Percentiles rank a stretch among this genome's conserved stretches.
phyloP scores from a whole-genome alignment of 2,888 invertebrate genomes.

The Thysanoteuthis rhombus region DNA sequence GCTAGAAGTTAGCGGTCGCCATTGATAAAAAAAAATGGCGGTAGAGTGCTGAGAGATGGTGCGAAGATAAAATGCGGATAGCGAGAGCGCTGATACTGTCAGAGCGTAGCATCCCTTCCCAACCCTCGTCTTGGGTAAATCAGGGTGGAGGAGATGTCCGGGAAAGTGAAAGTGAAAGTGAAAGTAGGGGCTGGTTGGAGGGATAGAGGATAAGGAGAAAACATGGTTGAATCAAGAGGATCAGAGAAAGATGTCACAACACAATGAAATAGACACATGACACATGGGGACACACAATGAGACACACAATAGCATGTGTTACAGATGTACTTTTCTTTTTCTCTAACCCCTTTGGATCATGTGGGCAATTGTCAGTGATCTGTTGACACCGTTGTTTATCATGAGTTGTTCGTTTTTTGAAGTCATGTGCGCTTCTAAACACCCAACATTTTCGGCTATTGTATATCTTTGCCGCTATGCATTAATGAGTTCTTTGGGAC shows the following conservation, averaged over 20 bases:
- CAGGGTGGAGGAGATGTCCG: background rate
- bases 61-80: background rate
- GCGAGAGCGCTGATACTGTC: background rate
- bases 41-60: background rate
- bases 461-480: too few relatives aligned
- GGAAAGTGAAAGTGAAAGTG: background rate
- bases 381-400: background rate
- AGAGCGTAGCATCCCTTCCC: background rate
- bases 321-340: background rate
- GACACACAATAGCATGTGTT: background rate
- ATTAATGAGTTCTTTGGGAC: too few relatives aligned
- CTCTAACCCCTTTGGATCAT: too few relatives aligned
- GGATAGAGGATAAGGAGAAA: background rate
- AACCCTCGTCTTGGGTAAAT: background rate
- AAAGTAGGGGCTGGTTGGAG: too few relatives aligned
- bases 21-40: background rate
- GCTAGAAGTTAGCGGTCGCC: background rate
- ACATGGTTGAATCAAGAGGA: background rate
- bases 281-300: background rate
- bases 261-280: background rate
- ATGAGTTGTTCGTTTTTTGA: background rate
- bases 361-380: background rate
- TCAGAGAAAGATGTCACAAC: background rate
- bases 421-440: background rate
- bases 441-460: too few relatives aligned